Base-by-base conservation (phyloP, 2,113 vertebrate genomes). In the Cyphomyrus discorhynchus region DNA sequence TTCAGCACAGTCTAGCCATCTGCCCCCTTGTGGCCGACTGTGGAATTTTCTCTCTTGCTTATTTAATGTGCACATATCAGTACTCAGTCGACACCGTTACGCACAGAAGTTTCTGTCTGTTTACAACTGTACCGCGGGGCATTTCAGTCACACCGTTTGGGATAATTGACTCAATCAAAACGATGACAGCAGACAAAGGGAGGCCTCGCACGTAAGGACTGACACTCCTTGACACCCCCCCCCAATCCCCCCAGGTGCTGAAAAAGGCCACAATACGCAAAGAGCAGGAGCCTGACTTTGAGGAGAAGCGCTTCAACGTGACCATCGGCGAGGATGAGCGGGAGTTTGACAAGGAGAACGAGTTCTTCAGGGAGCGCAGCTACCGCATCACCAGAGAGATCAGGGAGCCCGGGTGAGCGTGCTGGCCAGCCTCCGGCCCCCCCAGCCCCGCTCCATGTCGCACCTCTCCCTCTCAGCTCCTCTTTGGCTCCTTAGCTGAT, bases 291-390 rank as follows among this genome's bases (percentile, higher is more conserved):
- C 98, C 98, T 0, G 98, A 99, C 95, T 99, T 99, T 89, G 98
- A 99, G 93, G 98, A 99, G 93, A 99, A 99, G 82, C 96, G 98
- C 3, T 98, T 99, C 92, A 99, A 98, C 0, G 97, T 99, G 91
- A 99, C 98, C 74, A 99, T 99, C 0, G 98, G 98, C 0, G 98
- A 99, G 86, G 98, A 99, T 0, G 98, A 99, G 86, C 92, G 97
- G 17, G 98, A 99, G 2, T 98, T 99, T n/a, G 98, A 99, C 95
- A 99, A 99, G 91, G 98, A 99, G 91, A 99, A 99, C 0, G 98
- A 99, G 70, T 98, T 97, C 92, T 97, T 99, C 94, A 96, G 97
- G 0, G 98, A 99, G 89, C 98, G 98, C 94, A 98, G 97, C 92
- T 99, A 98, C 88, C 97, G 98, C 87, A 97, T 99, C 92, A 98